Base-by-base conservation (phyloP, 2,888 invertebrate genomes). In the Dyspetes luteomarginatus region DNA sequence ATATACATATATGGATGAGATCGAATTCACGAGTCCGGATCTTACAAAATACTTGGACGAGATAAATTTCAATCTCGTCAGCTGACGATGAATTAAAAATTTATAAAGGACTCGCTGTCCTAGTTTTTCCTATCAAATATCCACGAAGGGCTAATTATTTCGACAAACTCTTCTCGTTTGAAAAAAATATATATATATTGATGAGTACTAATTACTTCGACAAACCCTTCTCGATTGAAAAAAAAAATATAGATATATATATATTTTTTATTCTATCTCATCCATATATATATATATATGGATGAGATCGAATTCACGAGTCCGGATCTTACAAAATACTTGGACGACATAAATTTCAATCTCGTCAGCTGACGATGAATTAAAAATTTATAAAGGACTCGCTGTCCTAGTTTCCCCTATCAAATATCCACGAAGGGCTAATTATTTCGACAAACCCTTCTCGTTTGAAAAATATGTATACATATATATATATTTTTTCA, bases 1-100 rank as follows among this genome's bases (percentile, higher is more conserved):
- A n/a, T n/a, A n/a, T n/a, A n/a, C n/a, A n/a, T n/a, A n/a, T n/a
- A n/a, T n/a, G n/a, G 95, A 95, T 85, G 95, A 93, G 68, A 93
- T 94, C 41, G 96, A 96, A 84, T 94, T 95, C 85, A 94, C 94
- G 9, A 94, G 95, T 5, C 93, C 94, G 65, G 96, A 96, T 88
- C 92, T 96, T 69, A 95, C 95, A n/a, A 93, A 93, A 19, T 95
- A 94, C 90, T 94, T 96, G 95, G 94, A 94, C 71, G 94, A 95
- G 90, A 93, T 95, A 62, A 95, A 96, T 85, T 90, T 90, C 74
- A 91, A 92, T 73, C 82, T 89, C 19, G 82, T 88, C 41, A 88
- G 88, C 43, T 89, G 86, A 88, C 64, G 55, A 74, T 45, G 30
- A 45, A 22, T 30, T 50, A 12, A 55, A 22, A 48, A 28, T 43